A percentile compares a stretch with the other conserved stretches of the same genome.
These are phyloP conservation scores for Perizoma flavofasciatum DNA, from an alignment of 2,888 invertebrate genomes.

Conservation along the genomic window DNA sequence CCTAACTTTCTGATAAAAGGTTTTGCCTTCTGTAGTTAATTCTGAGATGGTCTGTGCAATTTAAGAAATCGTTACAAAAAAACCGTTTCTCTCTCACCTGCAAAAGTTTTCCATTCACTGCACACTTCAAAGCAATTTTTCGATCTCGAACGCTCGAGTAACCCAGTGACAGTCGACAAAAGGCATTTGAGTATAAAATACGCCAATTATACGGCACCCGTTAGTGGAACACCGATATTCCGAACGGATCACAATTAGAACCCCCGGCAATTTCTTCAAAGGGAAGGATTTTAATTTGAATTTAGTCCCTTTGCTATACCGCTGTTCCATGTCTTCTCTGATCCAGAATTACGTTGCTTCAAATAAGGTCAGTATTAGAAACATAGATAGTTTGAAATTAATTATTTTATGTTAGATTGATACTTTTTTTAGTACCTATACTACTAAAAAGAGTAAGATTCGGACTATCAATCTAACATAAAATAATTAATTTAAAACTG, in stretches of 20 bases:
- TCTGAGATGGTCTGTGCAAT: neutral
- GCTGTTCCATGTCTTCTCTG: constrained; percentile 37
- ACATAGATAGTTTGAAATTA: too few species aligned
- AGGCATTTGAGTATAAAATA: constrained; percentile 71
- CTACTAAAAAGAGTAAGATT: too few species aligned
- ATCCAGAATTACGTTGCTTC: constrained; percentile 17
- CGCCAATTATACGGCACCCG: constrained; percentile 66
- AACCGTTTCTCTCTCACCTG: constrained; percentile 19
- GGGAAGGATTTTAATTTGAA: constrained; percentile 75
- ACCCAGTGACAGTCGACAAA: constrained; percentile 69
- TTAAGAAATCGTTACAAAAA: constrained; percentile 16
- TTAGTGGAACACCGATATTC: constrained; percentile 60
- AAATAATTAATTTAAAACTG: too few species aligned
- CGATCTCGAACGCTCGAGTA: constrained; percentile 54
- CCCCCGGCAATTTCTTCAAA: constrained; percentile 65
- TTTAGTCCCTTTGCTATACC: constrained; percentile 52
- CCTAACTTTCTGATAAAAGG: too few species aligned
- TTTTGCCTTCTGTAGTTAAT: too few species aligned
- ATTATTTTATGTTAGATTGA: too few species aligned
- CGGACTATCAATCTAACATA: too few species aligned
- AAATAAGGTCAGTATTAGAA: constrained; percentile 8
- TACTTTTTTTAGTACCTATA: too few species aligned
- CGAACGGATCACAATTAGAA: constrained; percentile 72
- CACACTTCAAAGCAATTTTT: constrained; percentile 59
- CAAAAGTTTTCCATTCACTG: constrained; percentile 49